Base-by-base conservation (phyloP, 2,113 vertebrate species). In the Leptodactylus fuscus region DNA sequence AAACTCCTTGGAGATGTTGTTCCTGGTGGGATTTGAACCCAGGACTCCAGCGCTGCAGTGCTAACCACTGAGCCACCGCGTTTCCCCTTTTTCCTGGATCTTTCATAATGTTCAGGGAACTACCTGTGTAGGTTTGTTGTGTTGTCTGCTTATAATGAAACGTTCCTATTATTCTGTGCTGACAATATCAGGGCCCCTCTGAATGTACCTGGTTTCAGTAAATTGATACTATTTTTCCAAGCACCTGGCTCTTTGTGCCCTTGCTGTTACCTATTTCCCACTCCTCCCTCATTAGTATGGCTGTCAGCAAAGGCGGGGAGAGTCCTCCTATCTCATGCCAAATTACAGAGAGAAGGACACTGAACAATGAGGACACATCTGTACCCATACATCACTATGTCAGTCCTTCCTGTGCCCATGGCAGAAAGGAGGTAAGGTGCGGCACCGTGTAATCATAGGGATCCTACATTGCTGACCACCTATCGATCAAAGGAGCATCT, bases 331-430 rank as follows among this genome's bases (percentile, higher is more conserved):
- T 73, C 0, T 1, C 69, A 69, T 81, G 0, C 9, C 71, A 88
- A 88, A 90, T 91, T 88, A 88, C 83, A 88, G 88, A 81, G 51
- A 70, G 48, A 77, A 7, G 1, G 11, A 0, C 3, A 20, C 10
- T 71, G 83, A 87, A 70, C 0, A 58, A 81, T 86, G 74, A 51
- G 73, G 49, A 27, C 0, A 69, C 88, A 88, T 86, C 88, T 87
- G 90, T 83, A 22, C 60, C 9, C 48, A 81, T 87, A 67, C 0
- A 5, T 91, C 89, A 89, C 0, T 0, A 20, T 4, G 18, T 73
- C 84, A 60, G 83, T 9, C 0, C 46, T 75, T 81, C 84, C 77
- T 85, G 84, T 85, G 84, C 84, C 82, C 62, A 51, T 62, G 74
- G 83, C 83, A 67, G 58, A 32, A 36, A 27, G 58, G 58, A 48